Base-by-base conservation (phyloP, 2,797 vertebrate species). In the Threskiornis aethiopicus region DNA sequence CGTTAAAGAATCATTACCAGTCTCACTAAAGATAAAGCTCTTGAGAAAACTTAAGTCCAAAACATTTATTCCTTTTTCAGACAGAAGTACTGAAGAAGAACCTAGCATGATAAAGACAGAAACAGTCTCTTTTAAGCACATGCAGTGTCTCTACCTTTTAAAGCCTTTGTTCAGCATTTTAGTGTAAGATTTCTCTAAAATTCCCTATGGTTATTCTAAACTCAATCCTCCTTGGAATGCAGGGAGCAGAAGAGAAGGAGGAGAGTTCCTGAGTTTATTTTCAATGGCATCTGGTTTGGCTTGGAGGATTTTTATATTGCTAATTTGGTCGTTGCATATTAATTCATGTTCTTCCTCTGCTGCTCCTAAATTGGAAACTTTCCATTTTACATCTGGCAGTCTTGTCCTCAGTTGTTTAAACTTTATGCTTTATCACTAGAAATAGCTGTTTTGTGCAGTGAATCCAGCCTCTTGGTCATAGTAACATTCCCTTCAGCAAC, bases 211-310 rank as follows among this genome's bases (percentile, higher is more conserved):
- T 87, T 95, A 59, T 78, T 93, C 91, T 92, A 83, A 87, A 87
- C 96, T 92, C 89, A 87, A 3, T 87, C 80, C 81, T 90, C 66
- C 49, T 67, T 93, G 93, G 96, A 97, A 96, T 89, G 92, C 78
- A 75, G n/a, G 33, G 91, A 96, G 75, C 78, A 92, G 59, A 87
- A 90, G 57, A 84, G 84, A 46, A 73, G 77, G 84, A 92, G 76
- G 67, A 93, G 59, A 70, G 81, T 87, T 92, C 49, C 69, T 86
- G 90, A 83, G 89, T 96, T 97, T 97, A 87, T 97, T 95, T 96
- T 93, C 89, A 92, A n/a, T 93, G 76, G 90, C 86, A 83, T 95
- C 91, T 93, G 28, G 67, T 95, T 85, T 95, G 82, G 29, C 85
- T 95, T 21, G 6, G 46, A 78, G 59, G 42, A 75, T 82, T 93